Evolutionary conservation across 2,113 vertebrate genomes (phyloP), one percentile per base, ranked within the genome.

Genomic region (Orycteropus afer): DNA sequence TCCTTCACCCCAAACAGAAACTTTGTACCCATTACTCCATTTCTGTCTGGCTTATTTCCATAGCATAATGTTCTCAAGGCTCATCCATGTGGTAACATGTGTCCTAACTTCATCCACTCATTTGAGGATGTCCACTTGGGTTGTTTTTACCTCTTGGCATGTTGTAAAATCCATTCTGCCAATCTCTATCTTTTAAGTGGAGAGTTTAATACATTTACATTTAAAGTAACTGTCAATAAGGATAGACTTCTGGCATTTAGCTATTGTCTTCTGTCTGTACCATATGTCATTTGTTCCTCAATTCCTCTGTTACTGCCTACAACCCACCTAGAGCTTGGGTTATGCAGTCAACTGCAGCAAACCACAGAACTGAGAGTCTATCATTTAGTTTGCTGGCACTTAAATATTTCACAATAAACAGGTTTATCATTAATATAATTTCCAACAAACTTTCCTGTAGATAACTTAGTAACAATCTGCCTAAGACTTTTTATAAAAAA

Each of bases 401-500:
- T 67, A 89, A 25, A 49, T 47, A 90, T 74, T 37, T 25, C 55
- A 79, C n/a, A 92, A 78, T 73, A 57, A 89, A 78, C 14, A 73
- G 13, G 55, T 29, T 86, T 71, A 78, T 61, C 69, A 37, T 57
- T 57, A 80, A 93, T 65, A 51, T 20, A 71, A 71, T 49, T 85
- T 53, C 25, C 42, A 15, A 79, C 8, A 84, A 34, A 49, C 17
- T 95, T 87, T 74, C 25, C 81, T 55, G 5, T 63, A 73, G 84
- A 59, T 20, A 69, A 69, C 45, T 69, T 77, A 78, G 32, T 42
- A 88, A 67, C 29, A 89, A 63, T 65, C 22, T 74, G 27, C 45
- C 71, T 93, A 86, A 29, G 18, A 89, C 53, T 86, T 73, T 86
- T 61, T 82, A 65, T 2, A 95, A 51, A 81, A n/a, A 74, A 76